These are phyloP conservation scores for Lepidurus apus DNA, from an alignment of 1,140 invertebrate species.

Conservation along the genomic window DNA sequence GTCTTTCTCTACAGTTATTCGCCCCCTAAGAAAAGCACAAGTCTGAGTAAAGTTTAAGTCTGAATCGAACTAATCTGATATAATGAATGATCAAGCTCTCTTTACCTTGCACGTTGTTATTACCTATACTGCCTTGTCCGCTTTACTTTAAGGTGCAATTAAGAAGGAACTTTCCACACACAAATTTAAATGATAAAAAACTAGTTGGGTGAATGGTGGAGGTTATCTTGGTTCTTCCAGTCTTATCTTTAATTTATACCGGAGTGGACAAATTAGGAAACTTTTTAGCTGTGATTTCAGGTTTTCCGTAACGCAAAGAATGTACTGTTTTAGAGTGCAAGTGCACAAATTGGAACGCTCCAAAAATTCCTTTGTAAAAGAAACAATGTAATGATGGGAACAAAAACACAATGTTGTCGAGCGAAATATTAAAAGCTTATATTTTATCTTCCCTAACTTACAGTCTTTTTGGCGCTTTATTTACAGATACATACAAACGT, in stretches of 20 bases:
- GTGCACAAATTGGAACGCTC: not conserved
- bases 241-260: too few species aligned
- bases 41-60: not conserved
- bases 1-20: conserved; percentile 86
- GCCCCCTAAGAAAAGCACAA: conserved; percentile 27
- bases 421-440: not conserved
- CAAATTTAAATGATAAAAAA: too few species aligned
- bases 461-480: not conserved
- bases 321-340: not conserved
- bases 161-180: too few species aligned
- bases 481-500: not conserved
- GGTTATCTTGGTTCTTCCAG: too few species aligned
- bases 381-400: not conserved
- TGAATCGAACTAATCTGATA: too few species aligned
- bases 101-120: too few species aligned
- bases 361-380: not conserved
- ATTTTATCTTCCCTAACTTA: not conserved
- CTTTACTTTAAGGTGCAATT: too few species aligned
- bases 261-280: not conserved
- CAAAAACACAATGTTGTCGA: not conserved
- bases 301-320: not conserved
- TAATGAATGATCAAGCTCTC: too few species aligned
- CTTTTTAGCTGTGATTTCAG: not conserved
- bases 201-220: too few species aligned
- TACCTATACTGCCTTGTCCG: too few species aligned